phyloP scores from a whole-genome alignment of 2,888 invertebrate species.

The Drosophila nr. perissopoda region DNA sequence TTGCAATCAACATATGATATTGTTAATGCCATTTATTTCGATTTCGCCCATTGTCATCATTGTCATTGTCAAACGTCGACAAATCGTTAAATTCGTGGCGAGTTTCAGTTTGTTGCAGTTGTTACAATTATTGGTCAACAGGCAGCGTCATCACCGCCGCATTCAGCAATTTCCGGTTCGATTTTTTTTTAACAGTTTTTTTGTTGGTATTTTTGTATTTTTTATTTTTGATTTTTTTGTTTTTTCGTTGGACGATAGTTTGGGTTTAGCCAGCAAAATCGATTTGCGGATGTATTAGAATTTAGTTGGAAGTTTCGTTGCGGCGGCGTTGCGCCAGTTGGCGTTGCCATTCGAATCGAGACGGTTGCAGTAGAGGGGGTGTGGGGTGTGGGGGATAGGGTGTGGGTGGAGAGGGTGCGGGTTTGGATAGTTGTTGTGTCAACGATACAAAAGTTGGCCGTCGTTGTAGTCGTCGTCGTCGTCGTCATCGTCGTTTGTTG shows the following conservation, averaged over 20 bases:
- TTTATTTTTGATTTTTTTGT: not conserved
- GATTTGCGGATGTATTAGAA: constrained; percentile 72
- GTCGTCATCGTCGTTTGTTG: constrained; percentile 43
- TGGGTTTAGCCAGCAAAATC: constrained; percentile 62
- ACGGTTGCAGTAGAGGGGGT: not conserved
- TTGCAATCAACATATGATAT: constrained; percentile 31
- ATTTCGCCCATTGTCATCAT: constrained; percentile 37
- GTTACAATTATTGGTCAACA: constrained; percentile 31
- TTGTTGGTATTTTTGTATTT: constrained; percentile 23
- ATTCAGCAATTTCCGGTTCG: constrained; percentile 74
- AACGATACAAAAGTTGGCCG: constrained; percentile 61
- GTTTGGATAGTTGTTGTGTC: constrained; percentile 27
- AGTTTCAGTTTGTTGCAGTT: constrained; percentile 32
- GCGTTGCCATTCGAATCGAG: constrained; percentile 36
- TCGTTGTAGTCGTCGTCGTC: constrained; percentile 14
- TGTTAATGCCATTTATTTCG: constrained; percentile 56
- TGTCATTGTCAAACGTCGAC: constrained; percentile 34
- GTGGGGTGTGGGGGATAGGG: not conserved
- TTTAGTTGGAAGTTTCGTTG: constrained; percentile 64
- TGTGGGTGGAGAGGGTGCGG: not conserved
- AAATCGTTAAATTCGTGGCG: constrained; percentile 13
- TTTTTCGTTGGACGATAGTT: constrained; percentile 43
- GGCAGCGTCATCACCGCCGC: constrained; percentile 62
- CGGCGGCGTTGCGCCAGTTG: constrained; percentile 40
- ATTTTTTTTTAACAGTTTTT: constrained; percentile 38